Conservation (phyloP, 2,888 invertebrate genomes). For the Drosophila birchii region DNA sequence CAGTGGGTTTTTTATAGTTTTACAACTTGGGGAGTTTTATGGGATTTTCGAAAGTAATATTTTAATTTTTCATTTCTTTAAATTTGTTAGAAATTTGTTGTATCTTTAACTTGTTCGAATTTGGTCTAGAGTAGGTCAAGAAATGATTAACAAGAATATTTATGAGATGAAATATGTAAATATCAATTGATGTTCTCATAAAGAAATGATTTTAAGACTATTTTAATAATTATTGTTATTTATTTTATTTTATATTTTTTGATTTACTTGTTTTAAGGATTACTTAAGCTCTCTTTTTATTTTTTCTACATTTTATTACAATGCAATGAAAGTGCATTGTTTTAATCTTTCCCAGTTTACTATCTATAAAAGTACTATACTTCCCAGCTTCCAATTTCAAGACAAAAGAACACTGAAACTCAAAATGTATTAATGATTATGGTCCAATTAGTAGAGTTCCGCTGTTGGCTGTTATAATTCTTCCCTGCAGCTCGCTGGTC, state of each 20-base stretch:
- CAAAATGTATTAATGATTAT: slow-evolving; percentile 3
- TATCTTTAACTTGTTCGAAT: background rate
- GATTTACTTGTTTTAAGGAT: background rate
- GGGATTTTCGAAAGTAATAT: background rate
- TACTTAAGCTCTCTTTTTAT: background rate
- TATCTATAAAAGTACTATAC: background rate
- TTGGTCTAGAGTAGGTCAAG: background rate
- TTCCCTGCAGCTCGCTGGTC: slow-evolving; percentile 7
- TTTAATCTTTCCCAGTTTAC: background rate
- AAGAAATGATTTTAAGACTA: background rate
- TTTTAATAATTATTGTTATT: background rate
- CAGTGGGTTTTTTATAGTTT: background rate
- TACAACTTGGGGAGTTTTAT: background rate
- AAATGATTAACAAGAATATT: background rate
- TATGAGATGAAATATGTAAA: background rate
- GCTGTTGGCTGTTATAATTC: slow-evolving; percentile 1
- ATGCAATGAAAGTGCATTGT: no score
- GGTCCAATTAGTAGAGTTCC: slow-evolving; percentile 11
- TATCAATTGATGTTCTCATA: no score
- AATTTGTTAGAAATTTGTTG: background rate
- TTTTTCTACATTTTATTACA: no score
- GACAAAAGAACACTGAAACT: background rate
- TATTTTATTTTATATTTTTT: background rate
- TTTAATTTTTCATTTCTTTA: background rate
- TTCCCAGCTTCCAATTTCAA: background rate